Conservation (phyloP, 1,140 invertebrate species). For the Pseudomyrmex cubaensis region DNA sequence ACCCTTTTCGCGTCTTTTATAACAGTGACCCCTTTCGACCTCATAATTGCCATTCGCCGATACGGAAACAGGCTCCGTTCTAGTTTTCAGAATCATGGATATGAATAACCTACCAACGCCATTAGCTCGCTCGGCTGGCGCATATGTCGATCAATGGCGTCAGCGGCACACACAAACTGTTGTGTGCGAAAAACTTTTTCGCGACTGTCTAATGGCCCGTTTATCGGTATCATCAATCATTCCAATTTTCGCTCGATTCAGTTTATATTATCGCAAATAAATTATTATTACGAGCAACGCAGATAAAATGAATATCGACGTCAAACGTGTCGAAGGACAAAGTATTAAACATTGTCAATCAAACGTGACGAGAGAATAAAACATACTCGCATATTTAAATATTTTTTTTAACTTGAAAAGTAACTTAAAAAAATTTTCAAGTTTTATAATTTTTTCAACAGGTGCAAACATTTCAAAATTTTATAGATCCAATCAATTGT, state of each 20-base stretch:
- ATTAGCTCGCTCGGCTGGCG: conserved; percentile 45
- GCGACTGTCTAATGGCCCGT: conserved; percentile 31
- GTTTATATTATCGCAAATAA: not conserved
- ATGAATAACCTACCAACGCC: conserved; percentile 59
- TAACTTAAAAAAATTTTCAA: no score
- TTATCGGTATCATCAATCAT: no score
- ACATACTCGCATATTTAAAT: no score
- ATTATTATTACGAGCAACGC: not conserved
- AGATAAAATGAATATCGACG: not conserved
- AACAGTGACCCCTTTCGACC: conserved; percentile 19
- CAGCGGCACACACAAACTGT: conserved; percentile 38
- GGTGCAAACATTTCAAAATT: no score
- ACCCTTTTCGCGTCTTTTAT: conserved; percentile 12
- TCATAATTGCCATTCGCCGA: conserved; percentile 49
- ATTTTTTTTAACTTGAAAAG: no score
- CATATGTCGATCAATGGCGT: conserved; percentile 61
- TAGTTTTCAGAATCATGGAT: conserved; percentile 51
- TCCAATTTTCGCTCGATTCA: not conserved
- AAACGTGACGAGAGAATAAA: not conserved
- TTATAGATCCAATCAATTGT: no score
- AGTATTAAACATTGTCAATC: no score
- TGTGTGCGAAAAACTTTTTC: conserved; percentile 30
- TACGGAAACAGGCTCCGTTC: conserved; percentile 63
- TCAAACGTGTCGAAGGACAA: no score
- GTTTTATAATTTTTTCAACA: no score